Evolutionary conservation across 2,113 vertebrate genomes (phyloP).

Genomic region (Engraulis encrasicolus): DNA sequence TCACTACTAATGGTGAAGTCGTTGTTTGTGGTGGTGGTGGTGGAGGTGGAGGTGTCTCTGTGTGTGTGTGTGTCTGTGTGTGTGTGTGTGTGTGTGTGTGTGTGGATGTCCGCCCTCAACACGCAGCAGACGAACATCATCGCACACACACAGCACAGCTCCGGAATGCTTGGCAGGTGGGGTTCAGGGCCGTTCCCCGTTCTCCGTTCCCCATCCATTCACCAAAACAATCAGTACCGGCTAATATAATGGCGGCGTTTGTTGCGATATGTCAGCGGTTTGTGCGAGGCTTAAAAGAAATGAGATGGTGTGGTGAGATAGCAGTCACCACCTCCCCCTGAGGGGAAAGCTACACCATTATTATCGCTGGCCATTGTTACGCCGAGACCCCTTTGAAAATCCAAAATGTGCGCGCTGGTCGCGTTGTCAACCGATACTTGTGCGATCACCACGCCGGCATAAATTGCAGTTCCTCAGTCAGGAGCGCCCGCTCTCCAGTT

Average conservation of each 20-base stretch:
- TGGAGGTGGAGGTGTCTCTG: constrained; percentile 68
- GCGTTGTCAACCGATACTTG: constrained; percentile 92
- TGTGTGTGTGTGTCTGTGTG: not conserved
- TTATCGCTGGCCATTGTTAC: constrained; percentile 88
- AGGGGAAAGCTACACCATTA: constrained; percentile 82
- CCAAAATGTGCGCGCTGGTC: constrained; percentile 81
- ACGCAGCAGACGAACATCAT: constrained; percentile 78
- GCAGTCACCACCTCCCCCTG: constrained; percentile 78
- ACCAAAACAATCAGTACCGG: constrained; percentile 88
- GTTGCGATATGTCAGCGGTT: constrained; percentile 86
- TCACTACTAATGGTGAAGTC: not conserved
- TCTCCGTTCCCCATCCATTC: too few species aligned
- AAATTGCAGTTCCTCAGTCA: constrained; percentile 65
- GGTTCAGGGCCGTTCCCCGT: constrained; percentile 78
- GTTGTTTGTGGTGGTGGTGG: constrained; percentile 62
- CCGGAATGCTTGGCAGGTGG: constrained; percentile 79
- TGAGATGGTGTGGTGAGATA: constrained; percentile 89
- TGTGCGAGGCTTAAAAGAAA: constrained; percentile 83
- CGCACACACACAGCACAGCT: constrained; percentile 72
- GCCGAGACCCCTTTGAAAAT: constrained; percentile 78
- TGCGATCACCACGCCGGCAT: constrained; percentile 83
- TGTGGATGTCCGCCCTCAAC: constrained; percentile 66
- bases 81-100: constrained; percentile 72
- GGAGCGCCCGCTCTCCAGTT: constrained; percentile 78
- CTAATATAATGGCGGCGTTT: constrained; percentile 92